phyloP scores from a whole-genome alignment of 30 jellyfish, hydroid and myxozoan genomes.

The Hydra vulgaris region DNA sequence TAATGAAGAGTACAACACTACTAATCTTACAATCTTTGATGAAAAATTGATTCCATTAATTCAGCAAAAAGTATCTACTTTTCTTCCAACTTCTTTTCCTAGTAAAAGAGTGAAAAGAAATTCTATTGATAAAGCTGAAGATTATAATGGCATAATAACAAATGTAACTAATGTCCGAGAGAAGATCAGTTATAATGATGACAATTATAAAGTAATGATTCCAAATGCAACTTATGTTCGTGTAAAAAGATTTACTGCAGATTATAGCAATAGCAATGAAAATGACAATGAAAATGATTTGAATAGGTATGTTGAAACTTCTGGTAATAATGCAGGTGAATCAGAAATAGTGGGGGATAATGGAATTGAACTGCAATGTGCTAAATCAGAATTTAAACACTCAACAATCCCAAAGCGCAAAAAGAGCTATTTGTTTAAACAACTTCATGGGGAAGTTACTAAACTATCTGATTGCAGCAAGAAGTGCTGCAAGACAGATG shows the following conservation, averaged over 20 bases:
- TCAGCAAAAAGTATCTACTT: too few species aligned
- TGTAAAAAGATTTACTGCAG: not conserved
- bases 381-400: conserved; percentile 26
- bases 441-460: conserved; percentile 32
- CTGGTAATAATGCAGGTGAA: conserved; percentile 35
- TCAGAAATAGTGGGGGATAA: conserved; percentile 16
- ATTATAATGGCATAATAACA: too few species aligned
- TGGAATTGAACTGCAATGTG: conserved; percentile 5
- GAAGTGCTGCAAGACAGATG: conserved; percentile 68
- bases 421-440: conserved; percentile 41
- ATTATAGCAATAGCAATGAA: conserved; percentile 16
- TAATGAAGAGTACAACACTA: not conserved
- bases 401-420: conserved; percentile 64
- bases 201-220: too few species aligned
- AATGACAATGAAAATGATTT: not conserved
- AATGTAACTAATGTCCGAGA: too few species aligned
- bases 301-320: not conserved
- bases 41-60: not conserved
- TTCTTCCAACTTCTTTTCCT: not conserved
- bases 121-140: too few species aligned
- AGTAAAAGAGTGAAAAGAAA: not conserved
- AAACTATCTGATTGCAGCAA: conserved; percentile 54
- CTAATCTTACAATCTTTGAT: not conserved
- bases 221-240: not conserved
- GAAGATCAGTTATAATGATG: too few species aligned